These are phyloP conservation scores for Oceanodroma leucorhoa DNA, from an alignment of 2,797 vertebrate species.

Conservation along the genomic window DNA sequence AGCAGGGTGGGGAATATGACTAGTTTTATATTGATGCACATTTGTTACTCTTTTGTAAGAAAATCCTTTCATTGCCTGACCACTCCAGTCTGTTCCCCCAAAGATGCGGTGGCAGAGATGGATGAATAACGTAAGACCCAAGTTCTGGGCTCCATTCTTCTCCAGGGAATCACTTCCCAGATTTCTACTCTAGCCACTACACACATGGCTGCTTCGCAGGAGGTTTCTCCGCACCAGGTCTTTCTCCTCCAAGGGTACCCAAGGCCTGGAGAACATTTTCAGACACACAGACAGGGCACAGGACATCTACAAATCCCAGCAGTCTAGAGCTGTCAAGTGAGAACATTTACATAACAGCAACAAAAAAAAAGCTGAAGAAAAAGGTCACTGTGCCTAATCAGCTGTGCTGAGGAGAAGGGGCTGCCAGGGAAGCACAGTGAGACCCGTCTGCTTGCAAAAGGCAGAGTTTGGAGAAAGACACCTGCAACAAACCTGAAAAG, in stretches of 20 bases:
- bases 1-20: not conserved
- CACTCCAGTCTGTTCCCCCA: not conserved
- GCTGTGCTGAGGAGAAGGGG: not conserved
- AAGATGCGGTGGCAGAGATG: not conserved
- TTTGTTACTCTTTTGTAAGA: not conserved
- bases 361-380: not conserved
- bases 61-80: not conserved
- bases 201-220: not conserved
- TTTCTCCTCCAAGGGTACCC: not conserved
- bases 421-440: not conserved
- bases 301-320: not conserved
- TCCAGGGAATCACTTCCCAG: not conserved
- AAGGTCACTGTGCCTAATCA: not conserved
- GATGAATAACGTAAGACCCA: fast-evolving
- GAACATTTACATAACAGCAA: not conserved
- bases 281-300: not conserved
- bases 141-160: not conserved
- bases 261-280: not conserved
- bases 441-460: not conserved
- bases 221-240: not conserved
- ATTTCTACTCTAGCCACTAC: not conserved
- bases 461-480: not conserved
- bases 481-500: not conserved
- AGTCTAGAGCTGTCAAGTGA: not conserved
- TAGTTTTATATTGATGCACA: not conserved